Evolutionary conservation across 1,140 invertebrate genomes (phyloP).

Genomic region (Leptinotarsa lineolata): DNA sequence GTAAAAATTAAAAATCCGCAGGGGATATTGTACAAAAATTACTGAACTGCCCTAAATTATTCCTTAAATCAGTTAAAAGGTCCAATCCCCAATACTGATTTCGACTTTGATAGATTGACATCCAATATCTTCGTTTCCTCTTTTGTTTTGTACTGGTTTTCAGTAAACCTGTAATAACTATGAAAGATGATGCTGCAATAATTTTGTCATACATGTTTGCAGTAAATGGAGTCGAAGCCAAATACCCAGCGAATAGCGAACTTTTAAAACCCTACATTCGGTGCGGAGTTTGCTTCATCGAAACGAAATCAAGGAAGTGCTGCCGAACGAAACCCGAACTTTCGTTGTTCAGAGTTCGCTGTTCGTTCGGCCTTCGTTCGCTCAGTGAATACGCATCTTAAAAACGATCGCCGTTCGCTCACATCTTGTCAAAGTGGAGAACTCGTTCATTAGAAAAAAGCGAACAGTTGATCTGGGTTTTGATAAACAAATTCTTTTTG

Average conservation of each 20-base stretch:
- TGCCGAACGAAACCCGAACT: neutral
- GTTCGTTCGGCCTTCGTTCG: neutral
- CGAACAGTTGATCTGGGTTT: no score
- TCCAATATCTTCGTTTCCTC: slow-evolving; percentile 22
- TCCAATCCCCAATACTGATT: neutral
- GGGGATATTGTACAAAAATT: neutral
- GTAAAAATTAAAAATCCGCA: slow-evolving; percentile 17
- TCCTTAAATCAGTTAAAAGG: slow-evolving; percentile 7
- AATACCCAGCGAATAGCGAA: neutral
- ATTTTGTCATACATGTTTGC: neutral
- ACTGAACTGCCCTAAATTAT: slow-evolving; percentile 12
- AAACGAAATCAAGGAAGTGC: neutral
- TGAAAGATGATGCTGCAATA: neutral
- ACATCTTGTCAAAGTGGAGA: no score
- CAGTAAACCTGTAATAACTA: slow-evolving; percentile 5
- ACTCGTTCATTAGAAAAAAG: no score
- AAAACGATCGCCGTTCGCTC: no score
- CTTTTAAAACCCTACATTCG: neutral
- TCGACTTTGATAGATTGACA: slow-evolving; percentile 5
- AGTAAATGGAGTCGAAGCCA: neutral
- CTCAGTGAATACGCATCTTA: neutral
- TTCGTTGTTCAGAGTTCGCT: neutral
- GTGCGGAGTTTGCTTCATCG: neutral
- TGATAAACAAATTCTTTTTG: no score
- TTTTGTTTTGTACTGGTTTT: slow-evolving; percentile 18